These are phyloP conservation scores for Rhinolophus ferrumequinum DNA, from an alignment of 2,113 vertebrate genomes.

Conservation along the genomic window DNA sequence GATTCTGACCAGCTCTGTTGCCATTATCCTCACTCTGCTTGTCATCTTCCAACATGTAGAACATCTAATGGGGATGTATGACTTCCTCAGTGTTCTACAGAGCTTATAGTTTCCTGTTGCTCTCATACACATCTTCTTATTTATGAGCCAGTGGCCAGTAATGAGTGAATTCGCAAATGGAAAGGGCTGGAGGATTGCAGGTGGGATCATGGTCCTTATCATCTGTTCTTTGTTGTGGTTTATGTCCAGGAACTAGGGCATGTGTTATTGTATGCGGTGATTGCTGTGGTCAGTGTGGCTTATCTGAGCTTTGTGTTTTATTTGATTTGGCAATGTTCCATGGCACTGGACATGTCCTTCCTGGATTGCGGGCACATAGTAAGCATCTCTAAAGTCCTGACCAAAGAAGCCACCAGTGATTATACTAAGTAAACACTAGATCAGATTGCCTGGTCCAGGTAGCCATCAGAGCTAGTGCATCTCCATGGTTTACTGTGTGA, in stretches of 20 bases:
- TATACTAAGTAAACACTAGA: slow-evolving; percentile 68
- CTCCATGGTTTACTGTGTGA: slow-evolving; percentile 86
- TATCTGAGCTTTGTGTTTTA: slow-evolving; percentile 94
- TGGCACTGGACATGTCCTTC: slow-evolving; percentile 91
- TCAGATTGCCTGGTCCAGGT: slow-evolving; percentile 67
- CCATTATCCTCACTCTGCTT: slow-evolving; percentile 93
- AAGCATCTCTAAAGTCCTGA: slow-evolving; percentile 88
- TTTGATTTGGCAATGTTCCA: slow-evolving; percentile 93
- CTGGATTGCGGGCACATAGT: slow-evolving; percentile 91
- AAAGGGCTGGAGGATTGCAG: slow-evolving; percentile 91
- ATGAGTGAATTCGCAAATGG: slow-evolving; percentile 96
- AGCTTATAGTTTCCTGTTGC: slow-evolving; percentile 98
- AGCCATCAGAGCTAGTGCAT: slow-evolving; percentile 86
- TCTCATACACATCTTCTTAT: slow-evolving; percentile 95
- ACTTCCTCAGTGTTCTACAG: slow-evolving; percentile 96
- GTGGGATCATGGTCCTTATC: slow-evolving; percentile 90
- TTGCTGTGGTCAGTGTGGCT: slow-evolving; percentile 88
- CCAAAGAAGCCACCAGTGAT: slow-evolving; percentile 83
- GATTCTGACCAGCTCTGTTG: slow-evolving; percentile 93
- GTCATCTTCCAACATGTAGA: slow-evolving; percentile 94
- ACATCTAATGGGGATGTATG: slow-evolving; percentile 95
- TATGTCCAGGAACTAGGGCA: slow-evolving; percentile 91
- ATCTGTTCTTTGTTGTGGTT: slow-evolving; percentile 93
- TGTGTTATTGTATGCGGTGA: slow-evolving; percentile 88
- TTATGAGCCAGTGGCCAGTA: slow-evolving; percentile 93